Evolutionary conservation across 1,140 invertebrate species (phyloP).

Genomic region (Tetranychus cinnabarinus): DNA sequence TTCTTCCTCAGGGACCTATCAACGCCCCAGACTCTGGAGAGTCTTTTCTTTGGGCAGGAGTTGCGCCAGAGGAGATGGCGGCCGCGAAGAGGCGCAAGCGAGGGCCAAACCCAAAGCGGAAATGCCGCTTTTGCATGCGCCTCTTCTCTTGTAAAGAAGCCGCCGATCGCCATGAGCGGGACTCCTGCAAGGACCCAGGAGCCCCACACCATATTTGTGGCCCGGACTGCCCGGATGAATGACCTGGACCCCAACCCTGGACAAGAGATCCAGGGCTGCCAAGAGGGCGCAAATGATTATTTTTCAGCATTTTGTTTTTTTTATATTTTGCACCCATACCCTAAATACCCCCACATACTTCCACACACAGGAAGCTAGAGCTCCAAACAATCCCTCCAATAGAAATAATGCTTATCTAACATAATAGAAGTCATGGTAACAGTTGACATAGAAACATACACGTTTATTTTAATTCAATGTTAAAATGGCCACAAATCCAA

Average conservation of each 20-base stretch:
- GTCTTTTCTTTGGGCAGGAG: not conserved
- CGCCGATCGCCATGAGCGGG: not conserved
- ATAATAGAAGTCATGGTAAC: too few species aligned
- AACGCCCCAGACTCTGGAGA: not conserved
- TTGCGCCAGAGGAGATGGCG: not conserved
- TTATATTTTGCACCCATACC: too few species aligned
- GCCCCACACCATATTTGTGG: not conserved
- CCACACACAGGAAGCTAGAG: too few species aligned
- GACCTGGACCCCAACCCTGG: not conserved
- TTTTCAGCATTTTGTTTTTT: too few species aligned
- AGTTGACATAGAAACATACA: too few species aligned
- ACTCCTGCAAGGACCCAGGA: not conserved
- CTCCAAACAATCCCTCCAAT: too few species aligned
- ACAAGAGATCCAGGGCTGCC: not conserved
- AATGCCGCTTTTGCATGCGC: not conserved
- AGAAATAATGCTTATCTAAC: too few species aligned
- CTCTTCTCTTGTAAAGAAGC: not conserved
- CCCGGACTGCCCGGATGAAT: not conserved
- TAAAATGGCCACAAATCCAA: too few species aligned
- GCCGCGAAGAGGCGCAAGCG: not conserved
- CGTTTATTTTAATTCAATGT: too few species aligned
- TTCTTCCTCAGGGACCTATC: not conserved
- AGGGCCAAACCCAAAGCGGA: not conserved
- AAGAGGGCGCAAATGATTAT: not conserved
- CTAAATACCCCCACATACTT: too few species aligned